A percentile compares a stretch with the other conserved stretches of the same genome.
These are phyloP conservation scores for Selene dorsalis DNA, from an alignment of 2,797 vertebrate species.

Conservation along the genomic window DNA sequence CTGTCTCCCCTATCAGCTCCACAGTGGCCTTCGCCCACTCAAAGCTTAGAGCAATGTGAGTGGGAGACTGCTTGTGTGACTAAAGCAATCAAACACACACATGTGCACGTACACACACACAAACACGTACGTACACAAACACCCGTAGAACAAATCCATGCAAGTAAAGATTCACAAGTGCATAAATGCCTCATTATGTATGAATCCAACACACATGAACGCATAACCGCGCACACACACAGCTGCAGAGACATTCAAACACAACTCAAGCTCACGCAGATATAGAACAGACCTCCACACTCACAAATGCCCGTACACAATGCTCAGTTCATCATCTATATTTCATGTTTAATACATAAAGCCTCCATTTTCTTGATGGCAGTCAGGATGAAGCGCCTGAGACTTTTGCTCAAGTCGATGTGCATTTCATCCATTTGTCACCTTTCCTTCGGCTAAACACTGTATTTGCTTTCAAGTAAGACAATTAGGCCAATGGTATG, in stretches of 20 bases:
- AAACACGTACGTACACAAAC: conserved; percentile 37
- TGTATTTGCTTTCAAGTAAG: conserved; percentile 6
- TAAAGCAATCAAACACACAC: conserved; percentile 81
- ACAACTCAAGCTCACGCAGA: conserved; percentile 47
- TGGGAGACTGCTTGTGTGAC: conserved; percentile 82
- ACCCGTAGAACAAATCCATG: conserved; percentile 58
- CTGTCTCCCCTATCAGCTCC: conserved; percentile 81
- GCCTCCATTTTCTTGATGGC: conserved; percentile 59
- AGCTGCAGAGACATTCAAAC: conserved; percentile 54
- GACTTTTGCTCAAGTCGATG: conserved; percentile 38
- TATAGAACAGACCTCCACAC: conserved; percentile 51
- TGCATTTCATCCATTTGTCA: conserved; percentile 47
- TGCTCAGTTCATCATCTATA: conserved; percentile 61
- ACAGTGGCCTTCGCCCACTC: conserved; percentile 85
- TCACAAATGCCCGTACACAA: conserved; percentile 55
- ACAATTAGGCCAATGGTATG: conserved; percentile 7
- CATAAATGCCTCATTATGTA: conserved; percentile 64
- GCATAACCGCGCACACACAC: conserved; percentile 17
- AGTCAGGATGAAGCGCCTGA: conserved; percentile 36
- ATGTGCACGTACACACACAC: conserved; percentile 36
- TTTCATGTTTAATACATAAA: conserved; percentile 71
- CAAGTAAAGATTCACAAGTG: conserved; percentile 50
- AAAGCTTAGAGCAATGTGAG: conserved; percentile 83
- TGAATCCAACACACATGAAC: conserved; percentile 35
- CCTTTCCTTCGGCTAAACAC: conserved; percentile 36